Evolutionary conservation across 2,888 invertebrate species (phyloP).

Genomic region (Noctua janthina): DNA sequence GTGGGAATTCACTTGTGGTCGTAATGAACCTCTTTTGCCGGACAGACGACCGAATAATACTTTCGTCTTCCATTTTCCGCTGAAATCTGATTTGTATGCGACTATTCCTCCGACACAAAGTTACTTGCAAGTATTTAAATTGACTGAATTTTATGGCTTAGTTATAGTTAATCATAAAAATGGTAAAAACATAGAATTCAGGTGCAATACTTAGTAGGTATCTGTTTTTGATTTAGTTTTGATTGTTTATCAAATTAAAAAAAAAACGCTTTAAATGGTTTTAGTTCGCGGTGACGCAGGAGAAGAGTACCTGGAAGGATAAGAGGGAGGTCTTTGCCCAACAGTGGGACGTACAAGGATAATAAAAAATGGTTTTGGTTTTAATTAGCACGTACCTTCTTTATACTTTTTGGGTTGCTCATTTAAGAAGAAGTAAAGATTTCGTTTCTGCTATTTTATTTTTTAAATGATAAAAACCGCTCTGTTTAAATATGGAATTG

Average conservation of each 20-base stretch:
- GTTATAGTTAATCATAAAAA: neutral
- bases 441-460: neutral
- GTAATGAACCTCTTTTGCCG: constrained; percentile 48
- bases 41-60: constrained; percentile 33
- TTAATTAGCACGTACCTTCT: neutral
- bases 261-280: neutral
- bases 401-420: neutral
- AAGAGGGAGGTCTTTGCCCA: no score
- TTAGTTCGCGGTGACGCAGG: neutral
- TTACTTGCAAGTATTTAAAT: constrained; percentile 5
- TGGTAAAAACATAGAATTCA: neutral
- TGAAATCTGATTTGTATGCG: constrained; percentile 34
- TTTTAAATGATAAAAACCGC: neutral
- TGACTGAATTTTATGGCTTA: neutral
- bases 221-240: neutral
- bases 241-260: neutral
- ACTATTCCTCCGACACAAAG: constrained; percentile 7
- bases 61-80: constrained; percentile 29
- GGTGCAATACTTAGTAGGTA: neutral
- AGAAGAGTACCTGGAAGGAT: no score
- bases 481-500: constrained; percentile 1
- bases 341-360: no score
- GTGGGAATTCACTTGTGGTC: neutral
- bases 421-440: neutral
- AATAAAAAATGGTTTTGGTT: neutral